These are phyloP conservation scores for Tapirus terrestris DNA, from an alignment of 2,113 vertebrate species.

Conservation along the genomic window DNA sequence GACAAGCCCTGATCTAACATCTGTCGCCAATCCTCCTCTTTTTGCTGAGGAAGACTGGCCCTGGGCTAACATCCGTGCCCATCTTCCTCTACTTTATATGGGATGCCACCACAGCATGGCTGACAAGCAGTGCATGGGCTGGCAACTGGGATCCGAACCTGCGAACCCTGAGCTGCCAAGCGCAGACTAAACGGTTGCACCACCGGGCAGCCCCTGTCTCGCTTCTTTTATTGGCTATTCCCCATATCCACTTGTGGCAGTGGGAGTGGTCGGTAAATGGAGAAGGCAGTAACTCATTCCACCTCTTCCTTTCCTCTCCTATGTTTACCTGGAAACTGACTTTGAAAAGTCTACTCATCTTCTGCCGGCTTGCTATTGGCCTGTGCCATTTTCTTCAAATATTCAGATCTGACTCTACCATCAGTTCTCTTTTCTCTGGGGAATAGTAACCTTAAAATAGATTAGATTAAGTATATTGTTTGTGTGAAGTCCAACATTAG, in stretches of 20 bases:
- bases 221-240: neutral
- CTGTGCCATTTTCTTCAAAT: neutral
- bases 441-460: neutral
- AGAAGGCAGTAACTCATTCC: neutral
- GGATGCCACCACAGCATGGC: no score
- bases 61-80: no score
- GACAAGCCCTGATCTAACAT: no score
- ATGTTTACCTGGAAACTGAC: neutral
- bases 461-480: neutral
- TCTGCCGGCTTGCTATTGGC: neutral
- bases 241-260: no score
- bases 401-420: neutral
- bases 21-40: no score
- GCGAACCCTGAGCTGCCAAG: no score
- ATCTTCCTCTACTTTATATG: no score
- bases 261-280: rapidly evolving
- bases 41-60: no score
- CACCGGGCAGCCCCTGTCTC: no score
- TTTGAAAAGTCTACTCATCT: neutral
- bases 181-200: no score
- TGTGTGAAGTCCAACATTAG: neutral
- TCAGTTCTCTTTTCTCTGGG: neutral
- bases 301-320: neutral
- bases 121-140: no score
- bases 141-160: no score